phyloP scores from a whole-genome alignment of 2,113 vertebrate species.

The Chroicocephalus ridibundus region DNA sequence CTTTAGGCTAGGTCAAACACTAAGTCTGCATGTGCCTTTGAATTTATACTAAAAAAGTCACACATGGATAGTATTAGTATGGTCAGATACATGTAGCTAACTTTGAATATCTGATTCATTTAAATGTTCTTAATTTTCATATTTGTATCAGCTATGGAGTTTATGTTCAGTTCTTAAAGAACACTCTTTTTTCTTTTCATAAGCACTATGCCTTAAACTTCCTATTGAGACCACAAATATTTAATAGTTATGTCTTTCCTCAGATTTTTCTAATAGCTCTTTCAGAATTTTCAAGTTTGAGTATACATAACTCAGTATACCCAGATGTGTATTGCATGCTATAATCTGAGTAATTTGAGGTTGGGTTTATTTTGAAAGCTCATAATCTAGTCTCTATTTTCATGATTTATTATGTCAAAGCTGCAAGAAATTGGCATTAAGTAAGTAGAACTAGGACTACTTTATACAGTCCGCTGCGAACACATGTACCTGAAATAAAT shows the following conservation, averaged over 20 bases:
- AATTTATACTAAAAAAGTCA: not conserved
- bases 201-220: not conserved
- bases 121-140: not conserved
- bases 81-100: not conserved
- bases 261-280: not conserved
- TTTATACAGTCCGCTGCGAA: not conserved
- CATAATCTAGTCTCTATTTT: not conserved
- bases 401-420: not conserved
- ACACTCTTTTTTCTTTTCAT: not conserved
- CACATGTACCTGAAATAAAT: not conserved
- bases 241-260: not conserved
- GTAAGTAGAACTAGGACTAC: not conserved
- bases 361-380: conserved; percentile 26
- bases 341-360: not conserved
- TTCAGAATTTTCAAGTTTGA: not conserved
- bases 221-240: not conserved
- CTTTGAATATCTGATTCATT: not conserved
- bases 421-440: not conserved
- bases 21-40: not conserved
- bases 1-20: not conserved
- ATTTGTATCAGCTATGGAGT: not conserved
- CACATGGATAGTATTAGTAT: not conserved
- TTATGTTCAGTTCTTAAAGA: not conserved
- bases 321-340: not conserved
- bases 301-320: not conserved